phyloP scores from a whole-genome alignment of 2,113 vertebrate genomes.

The Lathamus discolor region DNA sequence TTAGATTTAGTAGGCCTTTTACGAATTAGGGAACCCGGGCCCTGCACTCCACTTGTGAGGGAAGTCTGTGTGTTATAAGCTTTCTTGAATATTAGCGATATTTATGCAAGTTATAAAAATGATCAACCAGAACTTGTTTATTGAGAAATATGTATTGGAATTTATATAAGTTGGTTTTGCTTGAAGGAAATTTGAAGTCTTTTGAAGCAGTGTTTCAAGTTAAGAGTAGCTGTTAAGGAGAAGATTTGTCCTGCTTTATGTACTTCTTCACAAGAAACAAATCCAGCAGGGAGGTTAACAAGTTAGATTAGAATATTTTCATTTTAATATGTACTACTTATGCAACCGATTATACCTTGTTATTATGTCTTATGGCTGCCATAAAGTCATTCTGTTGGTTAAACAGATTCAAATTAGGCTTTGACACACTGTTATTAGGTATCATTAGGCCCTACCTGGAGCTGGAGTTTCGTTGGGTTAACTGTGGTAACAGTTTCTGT shows the following conservation, averaged over 20 bases:
- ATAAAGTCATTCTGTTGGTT: background rate
- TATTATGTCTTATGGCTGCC: background rate
- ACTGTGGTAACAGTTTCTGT: background rate
- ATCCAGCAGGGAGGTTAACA: background rate
- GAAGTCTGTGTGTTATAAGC: background rate
- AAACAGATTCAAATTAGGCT: background rate
- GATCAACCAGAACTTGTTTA: background rate
- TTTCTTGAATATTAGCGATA: background rate
- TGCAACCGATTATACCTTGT: background rate
- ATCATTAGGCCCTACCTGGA: background rate
- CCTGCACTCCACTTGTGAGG: background rate
- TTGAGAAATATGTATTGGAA: background rate
- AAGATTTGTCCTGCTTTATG: background rate
- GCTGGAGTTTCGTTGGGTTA: background rate
- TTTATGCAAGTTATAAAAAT: background rate
- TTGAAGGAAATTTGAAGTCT: background rate
- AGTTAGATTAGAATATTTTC: background rate
- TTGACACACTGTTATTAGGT: background rate
- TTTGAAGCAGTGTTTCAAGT: background rate
- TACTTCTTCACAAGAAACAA: background rate
- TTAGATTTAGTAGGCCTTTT: background rate
- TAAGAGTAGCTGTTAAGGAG: background rate
- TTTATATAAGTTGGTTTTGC: background rate
- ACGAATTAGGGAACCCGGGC: background rate
- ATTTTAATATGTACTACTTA: background rate